Evolutionary conservation across 2,888 invertebrate genomes (phyloP).

Genomic region (Papilio gigon): DNA sequence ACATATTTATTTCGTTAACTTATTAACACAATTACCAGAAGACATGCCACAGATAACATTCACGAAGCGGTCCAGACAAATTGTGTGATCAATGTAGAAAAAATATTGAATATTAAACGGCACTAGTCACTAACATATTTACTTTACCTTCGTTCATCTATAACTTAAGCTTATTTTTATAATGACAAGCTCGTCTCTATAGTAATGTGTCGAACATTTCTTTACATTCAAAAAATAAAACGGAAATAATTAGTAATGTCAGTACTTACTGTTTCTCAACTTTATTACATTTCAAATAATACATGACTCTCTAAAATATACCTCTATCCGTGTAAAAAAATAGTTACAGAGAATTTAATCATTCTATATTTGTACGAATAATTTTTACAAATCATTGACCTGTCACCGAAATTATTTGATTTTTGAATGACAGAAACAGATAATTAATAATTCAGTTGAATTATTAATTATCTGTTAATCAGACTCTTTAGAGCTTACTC

Average conservation of each 20-base stretch:
- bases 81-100: not conserved
- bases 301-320: constrained; percentile 18
- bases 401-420: constrained; percentile 22
- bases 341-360: constrained; percentile 21
- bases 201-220: not conserved
- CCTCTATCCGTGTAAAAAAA: constrained; percentile 12
- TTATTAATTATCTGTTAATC: no score
- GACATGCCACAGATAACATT: no score
- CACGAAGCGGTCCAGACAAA: no score
- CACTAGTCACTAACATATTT: not conserved
- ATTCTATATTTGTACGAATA: constrained; percentile 18
- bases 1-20: not conserved
- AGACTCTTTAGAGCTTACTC: no score
- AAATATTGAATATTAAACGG: not conserved
- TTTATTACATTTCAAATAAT: constrained; percentile 15
- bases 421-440: constrained; percentile 24
- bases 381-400: constrained; percentile 9
- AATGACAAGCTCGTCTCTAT: not conserved
- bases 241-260: no score
- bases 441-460: constrained; percentile 5
- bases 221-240: not conserved
- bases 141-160: not conserved
- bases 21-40: not conserved
- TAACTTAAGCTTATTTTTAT: not conserved
- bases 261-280: constrained; percentile 9